Evolutionary conservation across 2,888 invertebrate species (phyloP), one percentile per base, ranked within the genome.

Genomic region (Cephus nigrinus): DNA sequence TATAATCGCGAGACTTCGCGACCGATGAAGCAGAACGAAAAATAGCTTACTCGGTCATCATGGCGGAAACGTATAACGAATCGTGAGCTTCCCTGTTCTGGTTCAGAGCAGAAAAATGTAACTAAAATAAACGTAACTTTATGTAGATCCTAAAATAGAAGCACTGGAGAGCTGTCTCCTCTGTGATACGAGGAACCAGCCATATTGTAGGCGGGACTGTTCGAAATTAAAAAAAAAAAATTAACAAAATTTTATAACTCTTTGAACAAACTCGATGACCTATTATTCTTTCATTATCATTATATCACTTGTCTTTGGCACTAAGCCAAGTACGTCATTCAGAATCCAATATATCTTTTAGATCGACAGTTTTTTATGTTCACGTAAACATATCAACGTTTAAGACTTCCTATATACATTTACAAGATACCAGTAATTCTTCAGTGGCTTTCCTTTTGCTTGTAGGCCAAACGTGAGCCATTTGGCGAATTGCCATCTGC

Each of bases 61-160:
- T 85, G 84, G 81, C 82, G 82, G 73, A 77, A 79, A 79, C 34
- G 55, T 33, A 73, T 74, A 69, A 73, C 74, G 72, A 35, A 71
- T 31, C 72, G 73, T 78, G 76, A 75, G 68, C 73, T 74, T 71
- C 74, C 35, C 79, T 73, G 55, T 76, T 80, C 79, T 80, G 77
- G 79, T 80, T 76, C 76, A 75, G 75, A 69, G 76, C 78, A 85
- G 85, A 86, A 86, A 86, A 86, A 85, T 84, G 81, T 80, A 86
- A 83, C 86, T 85, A 82, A 86, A 86, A 86, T 86, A 86, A 86
- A 84, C 86, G 76, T 78, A 78, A 78, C 75, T 75, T 78, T 76
- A 69, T 9, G 72, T 73, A 55, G 40, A 72, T 78, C 78, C 72
- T 31, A 73, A 78, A 78, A 78, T 78, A 78, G 78, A 78, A n/a